Base-by-base conservation (phyloP, 2,888 invertebrate genomes). In the Phalera bucephala region DNA sequence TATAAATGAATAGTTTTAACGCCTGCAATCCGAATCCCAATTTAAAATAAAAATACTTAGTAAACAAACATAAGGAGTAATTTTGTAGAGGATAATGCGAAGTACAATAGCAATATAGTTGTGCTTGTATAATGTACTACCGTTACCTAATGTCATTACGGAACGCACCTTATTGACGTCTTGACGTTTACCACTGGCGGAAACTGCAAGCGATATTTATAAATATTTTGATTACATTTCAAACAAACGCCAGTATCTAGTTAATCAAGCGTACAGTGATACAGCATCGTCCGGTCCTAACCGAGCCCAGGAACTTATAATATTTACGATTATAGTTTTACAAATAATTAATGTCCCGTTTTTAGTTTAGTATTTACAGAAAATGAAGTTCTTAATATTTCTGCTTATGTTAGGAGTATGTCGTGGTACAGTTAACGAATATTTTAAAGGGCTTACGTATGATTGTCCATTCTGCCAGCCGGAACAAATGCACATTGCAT, bases 401-500 rank as follows among this genome's bases (percentile, higher is more conserved):
- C 49, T 63, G n/a, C 30, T 66, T n/a, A 28, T 61, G 23, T 6
- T 67, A 14, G 60, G 48, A 2, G 20, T 59, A 31, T 41, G 28
- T 51, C 37, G 40, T 45, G 45, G 19, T 31, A 34, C 27, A 25
- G 11, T 11, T 35, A n/a, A n/a, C n/a, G n/a, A 10, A 9, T 33
- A 1, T 14, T 8, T 12, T 22, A 13, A 14, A 41, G 46, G 9
- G 47, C 21, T 60, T 12, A 59, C 62, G 31, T 74, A 75, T 30
- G 67, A 72, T 30, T 80, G 70, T 47, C 47, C 44, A 9, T 64
- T 79, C 53, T 92, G 91, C 64, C 93, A 93, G 70, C 94, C 94
- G 0, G 93, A 94, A 69, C 93, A 93, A 73, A 79, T 94, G 1
- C 94, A 94, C 64, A 80, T 94, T 40, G 76, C 93, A 6, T 93